These are phyloP conservation scores for Tretioscincus oriximinensis DNA, from an alignment of 2,113 vertebrate species.

Conservation along the genomic window DNA sequence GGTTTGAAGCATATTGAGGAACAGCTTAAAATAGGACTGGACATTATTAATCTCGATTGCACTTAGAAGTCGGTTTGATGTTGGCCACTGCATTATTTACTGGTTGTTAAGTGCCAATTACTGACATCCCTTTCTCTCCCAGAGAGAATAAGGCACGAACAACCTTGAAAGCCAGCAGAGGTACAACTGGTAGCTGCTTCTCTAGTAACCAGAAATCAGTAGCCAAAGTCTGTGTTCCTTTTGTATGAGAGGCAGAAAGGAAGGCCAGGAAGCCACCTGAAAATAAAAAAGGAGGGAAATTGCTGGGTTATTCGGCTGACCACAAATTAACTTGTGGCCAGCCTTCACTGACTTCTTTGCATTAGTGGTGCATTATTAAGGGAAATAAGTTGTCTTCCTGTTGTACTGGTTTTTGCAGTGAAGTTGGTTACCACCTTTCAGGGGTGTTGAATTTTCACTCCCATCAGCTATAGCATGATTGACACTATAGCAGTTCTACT, in stretches of 20 bases:
- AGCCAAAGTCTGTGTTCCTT: background rate
- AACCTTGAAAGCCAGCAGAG: too few relatives aligned
- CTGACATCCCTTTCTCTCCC: background rate
- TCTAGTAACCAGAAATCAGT: too few relatives aligned
- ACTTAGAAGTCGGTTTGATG: background rate
- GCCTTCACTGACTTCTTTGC: background rate
- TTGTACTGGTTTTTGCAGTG: background rate
- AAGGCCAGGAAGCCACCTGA: conserved; percentile 21
- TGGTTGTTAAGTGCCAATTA: too few relatives aligned
- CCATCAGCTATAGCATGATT: background rate
- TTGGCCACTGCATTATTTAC: background rate
- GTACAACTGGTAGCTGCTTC: too few relatives aligned
- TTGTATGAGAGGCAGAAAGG: conserved; percentile 35
- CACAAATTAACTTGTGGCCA: background rate
- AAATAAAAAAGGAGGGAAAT: conserved; percentile 1
- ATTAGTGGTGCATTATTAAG: background rate
- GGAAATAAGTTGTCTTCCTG: background rate
- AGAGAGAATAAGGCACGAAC: background rate
- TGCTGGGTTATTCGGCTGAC: background rate
- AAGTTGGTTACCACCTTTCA: background rate
- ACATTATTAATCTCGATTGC: too few relatives aligned
- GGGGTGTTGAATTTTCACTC: background rate
- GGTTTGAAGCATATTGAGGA: background rate
- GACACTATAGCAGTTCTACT: background rate
- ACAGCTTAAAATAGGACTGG: background rate